These are phyloP conservation scores for Diplazon laetatorius DNA, from an alignment of 2,888 invertebrate genomes.

Conservation along the genomic window DNA sequence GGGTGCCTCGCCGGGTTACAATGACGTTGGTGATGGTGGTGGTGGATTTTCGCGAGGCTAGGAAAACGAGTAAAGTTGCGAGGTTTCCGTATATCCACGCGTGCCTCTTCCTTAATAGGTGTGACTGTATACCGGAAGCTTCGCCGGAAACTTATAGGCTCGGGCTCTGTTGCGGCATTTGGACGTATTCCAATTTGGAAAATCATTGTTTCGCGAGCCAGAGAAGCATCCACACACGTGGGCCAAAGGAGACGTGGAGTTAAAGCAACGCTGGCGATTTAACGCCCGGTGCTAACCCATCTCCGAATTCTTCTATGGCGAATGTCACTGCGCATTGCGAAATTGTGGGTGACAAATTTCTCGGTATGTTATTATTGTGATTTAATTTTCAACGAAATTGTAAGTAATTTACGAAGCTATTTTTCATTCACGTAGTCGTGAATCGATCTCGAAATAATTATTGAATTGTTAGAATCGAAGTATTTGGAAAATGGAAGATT, in stretches of 20 bases:
- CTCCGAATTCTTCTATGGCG: conserved; percentile 22
- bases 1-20: conserved; percentile 6
- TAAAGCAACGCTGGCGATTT: conserved; percentile 35
- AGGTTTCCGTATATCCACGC: conserved; percentile 38
- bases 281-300: conserved; percentile 27
- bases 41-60: conserved; percentile 24
- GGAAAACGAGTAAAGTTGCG: conserved; percentile 47
- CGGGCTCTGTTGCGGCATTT: conserved; percentile 64
- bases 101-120: conserved; percentile 62
- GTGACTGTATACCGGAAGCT: conserved; percentile 55
- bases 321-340: conserved; percentile 19
- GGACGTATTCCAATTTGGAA: conserved; percentile 69
- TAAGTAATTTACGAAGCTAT: too few species aligned
- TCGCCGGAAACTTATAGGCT: conserved; percentile 58
- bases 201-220: conserved; percentile 62
- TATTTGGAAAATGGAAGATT: too few species aligned
- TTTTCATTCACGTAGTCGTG: too few species aligned
- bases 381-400: too few species aligned
- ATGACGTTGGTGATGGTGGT: background rate
- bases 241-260: conserved; percentile 2
- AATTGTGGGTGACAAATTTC: conserved; percentile 32
- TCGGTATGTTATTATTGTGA: background rate
- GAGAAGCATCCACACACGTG: conserved; percentile 7
- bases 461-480: too few species aligned
- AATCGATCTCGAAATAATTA: too few species aligned